A percentile compares a stretch with the other conserved stretches of the same genome.
Conservation (phyloP, 1,140 invertebrate genomes). For the Lepidurus couesii region DNA sequence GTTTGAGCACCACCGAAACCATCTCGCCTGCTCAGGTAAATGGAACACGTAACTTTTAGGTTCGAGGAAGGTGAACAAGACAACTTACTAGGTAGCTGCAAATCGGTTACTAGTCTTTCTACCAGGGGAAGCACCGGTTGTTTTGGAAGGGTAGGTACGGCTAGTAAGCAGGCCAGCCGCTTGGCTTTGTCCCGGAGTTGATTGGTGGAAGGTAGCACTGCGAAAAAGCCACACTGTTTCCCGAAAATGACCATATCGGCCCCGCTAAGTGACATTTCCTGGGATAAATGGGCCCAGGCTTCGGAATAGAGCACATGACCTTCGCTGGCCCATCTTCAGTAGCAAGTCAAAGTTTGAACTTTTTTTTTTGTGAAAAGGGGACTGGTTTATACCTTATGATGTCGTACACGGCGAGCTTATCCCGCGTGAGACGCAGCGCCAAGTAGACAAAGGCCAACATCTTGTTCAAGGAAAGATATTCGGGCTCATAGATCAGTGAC, state of each 20-base stretch:
- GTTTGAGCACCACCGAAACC: neutral
- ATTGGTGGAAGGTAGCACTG: neutral
- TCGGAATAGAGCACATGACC: neutral
- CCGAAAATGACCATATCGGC: neutral
- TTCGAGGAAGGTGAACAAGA: neutral
- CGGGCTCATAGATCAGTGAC: neutral
- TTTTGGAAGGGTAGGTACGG: neutral
- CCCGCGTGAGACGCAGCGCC: neutral
- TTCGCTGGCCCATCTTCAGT: neutral
- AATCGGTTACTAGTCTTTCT: neutral
- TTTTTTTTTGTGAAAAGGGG: neutral
- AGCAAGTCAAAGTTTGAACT: neutral
- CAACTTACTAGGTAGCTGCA: neutral
- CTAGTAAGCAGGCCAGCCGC: neutral
- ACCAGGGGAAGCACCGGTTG: neutral
- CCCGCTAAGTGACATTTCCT: neutral
- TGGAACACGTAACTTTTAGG: neutral
- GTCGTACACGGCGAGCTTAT: neutral
- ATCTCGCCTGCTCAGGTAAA: neutral
- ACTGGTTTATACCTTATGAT: neutral
- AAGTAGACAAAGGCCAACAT: neutral
- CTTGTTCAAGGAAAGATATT: neutral
- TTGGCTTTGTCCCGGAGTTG: neutral
- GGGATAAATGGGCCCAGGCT: neutral
- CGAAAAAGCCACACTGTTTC: neutral